Conservation (phyloP, 2,797 vertebrate species). For the Dendrocincla fuliginosa region DNA sequence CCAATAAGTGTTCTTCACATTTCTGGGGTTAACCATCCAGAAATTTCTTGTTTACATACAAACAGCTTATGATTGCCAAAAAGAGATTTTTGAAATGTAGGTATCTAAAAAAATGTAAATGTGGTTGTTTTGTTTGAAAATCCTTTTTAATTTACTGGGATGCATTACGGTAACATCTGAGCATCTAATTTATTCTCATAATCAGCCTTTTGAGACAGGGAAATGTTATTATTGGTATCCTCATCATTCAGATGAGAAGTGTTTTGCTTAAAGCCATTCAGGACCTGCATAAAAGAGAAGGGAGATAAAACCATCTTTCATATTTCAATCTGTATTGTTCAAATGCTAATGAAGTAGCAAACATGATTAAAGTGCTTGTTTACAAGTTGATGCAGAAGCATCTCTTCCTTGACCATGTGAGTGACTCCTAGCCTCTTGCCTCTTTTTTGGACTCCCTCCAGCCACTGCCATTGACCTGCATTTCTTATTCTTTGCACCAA, state of each 20-base stretch:
- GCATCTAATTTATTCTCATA: not conserved
- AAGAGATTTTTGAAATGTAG: not conserved
- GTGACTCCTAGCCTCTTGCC: not conserved
- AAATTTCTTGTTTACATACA: not conserved
- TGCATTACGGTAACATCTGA: not conserved
- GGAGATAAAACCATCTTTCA: not conserved
- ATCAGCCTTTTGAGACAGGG: not conserved
- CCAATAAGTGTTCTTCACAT: not conserved
- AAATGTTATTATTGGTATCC: not conserved
- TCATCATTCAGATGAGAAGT: constrained; percentile 4
- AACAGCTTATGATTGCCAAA: not conserved
- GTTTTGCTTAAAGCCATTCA: not conserved
- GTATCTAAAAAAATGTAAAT: not conserved
- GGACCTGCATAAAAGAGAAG: not conserved
- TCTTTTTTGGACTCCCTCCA: not conserved
- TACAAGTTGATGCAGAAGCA: not conserved
- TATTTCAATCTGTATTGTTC: not conserved
- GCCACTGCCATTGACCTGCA: not conserved
- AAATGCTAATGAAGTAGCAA: not conserved
- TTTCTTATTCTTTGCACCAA: not conserved
- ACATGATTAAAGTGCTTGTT: constrained; percentile 22
- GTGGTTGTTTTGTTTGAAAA: not conserved
- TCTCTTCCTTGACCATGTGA: not conserved
- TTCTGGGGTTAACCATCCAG: not conserved
- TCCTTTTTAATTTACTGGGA: not conserved